A percentile compares a stretch with the other conserved stretches of the same genome.
phyloP scores from a whole-genome alignment of 2,113 vertebrate species.

The Rhinoderma darwinii region DNA sequence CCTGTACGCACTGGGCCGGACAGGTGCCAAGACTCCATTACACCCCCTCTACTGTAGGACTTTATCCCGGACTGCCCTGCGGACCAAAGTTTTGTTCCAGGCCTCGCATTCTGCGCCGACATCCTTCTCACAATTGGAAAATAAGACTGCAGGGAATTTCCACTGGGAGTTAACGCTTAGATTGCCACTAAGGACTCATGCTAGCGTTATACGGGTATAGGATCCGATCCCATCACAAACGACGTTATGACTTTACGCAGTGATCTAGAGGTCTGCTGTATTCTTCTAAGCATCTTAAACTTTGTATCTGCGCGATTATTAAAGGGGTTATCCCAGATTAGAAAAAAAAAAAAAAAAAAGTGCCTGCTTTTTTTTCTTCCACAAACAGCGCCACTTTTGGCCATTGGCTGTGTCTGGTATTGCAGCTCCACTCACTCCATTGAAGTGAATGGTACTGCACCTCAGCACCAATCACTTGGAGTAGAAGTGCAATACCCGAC shows the following conservation, averaged over 20 bases:
- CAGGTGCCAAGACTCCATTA: constrained; percentile 53
- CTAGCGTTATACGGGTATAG: background rate
- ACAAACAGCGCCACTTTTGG: no score
- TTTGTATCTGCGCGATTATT: no score
- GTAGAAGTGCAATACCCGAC: no score
- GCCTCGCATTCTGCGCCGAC: background rate
- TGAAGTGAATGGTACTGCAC: no score
- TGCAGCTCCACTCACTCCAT: no score
- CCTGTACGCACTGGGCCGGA: constrained; percentile 54
- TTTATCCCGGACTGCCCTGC: constrained; percentile 43
- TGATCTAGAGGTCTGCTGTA: no score
- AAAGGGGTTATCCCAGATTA: no score
- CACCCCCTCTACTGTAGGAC: constrained; percentile 22
- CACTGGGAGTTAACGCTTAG: background rate
- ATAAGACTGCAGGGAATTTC: background rate
- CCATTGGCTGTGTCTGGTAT: background rate
- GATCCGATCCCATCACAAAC: background rate
- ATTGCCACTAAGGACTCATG: background rate
- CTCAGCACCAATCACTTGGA: no score
- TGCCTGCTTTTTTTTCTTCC: no score
- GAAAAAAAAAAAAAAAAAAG: no score
- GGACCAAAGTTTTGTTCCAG: background rate
- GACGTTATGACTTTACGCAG: no score
- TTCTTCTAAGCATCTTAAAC: no score
- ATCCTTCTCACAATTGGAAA: background rate